phyloP scores from a whole-genome alignment of 2,888 invertebrate species.

The Melipona beecheii region DNA sequence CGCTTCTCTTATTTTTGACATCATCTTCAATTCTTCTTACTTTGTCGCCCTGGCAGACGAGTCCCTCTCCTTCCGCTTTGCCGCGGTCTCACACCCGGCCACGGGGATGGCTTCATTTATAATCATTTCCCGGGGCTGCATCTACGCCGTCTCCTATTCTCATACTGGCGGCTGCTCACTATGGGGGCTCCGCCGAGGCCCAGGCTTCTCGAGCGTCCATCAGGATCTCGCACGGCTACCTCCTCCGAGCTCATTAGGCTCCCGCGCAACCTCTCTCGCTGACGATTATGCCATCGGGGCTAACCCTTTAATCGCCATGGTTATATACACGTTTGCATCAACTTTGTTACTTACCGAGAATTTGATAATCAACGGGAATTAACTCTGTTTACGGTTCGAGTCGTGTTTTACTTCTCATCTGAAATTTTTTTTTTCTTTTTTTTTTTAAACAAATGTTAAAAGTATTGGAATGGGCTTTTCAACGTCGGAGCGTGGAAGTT shows the following conservation, averaged over 20 bases:
- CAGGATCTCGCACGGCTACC: constrained; percentile 58
- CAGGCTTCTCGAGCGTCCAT: constrained; percentile 54
- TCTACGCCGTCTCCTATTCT: constrained; percentile 57
- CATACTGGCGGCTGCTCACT: neutral
- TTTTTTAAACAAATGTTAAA: too few species aligned
- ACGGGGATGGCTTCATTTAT: constrained; percentile 82
- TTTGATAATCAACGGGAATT: constrained; percentile 35
- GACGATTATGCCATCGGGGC: constrained; percentile 42
- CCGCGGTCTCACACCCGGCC: constrained; percentile 64
- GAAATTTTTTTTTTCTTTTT: too few species aligned
- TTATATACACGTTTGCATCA: constrained; percentile 30
- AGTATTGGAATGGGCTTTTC: too few species aligned
- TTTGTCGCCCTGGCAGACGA: constrained; percentile 79
- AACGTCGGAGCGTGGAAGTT: too few species aligned
- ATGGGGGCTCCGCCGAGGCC: constrained; percentile 46
- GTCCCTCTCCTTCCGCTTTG: constrained; percentile 68
- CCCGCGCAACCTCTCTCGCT: constrained; percentile 33
- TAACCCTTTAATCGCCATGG: constrained; percentile 53
- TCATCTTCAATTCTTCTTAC: constrained; percentile 83
- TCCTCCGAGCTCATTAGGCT: constrained; percentile 61
- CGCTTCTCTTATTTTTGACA: constrained; percentile 82
- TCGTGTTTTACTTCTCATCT: too few species aligned
- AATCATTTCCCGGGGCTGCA: constrained; percentile 81
- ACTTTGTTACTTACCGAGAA: constrained; percentile 31
- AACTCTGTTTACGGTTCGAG: neutral